Conservation (phyloP, 2,888 invertebrate species). For the Ypsolopha sequella region DNA sequence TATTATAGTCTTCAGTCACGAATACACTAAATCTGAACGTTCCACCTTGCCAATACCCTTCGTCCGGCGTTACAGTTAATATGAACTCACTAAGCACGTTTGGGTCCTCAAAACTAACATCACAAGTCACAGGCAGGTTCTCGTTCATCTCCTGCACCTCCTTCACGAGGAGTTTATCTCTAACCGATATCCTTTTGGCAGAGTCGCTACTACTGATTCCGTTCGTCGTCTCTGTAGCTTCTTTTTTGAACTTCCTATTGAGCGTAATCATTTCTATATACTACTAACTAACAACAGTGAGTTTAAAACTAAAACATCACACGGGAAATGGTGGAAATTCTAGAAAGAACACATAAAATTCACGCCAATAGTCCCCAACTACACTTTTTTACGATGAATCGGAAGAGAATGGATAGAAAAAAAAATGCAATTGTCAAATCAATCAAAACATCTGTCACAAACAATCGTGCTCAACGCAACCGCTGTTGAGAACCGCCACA, state of each 20-base stretch:
- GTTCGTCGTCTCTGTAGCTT: constrained; percentile 55
- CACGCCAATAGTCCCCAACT: no score
- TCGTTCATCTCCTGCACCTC: constrained; percentile 91
- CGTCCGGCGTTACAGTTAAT: constrained; percentile 83
- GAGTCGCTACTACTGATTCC: constrained; percentile 45
- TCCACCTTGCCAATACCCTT: constrained; percentile 92
- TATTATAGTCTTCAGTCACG: constrained; percentile 96
- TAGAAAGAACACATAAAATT: not conserved
- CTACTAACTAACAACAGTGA: not conserved
- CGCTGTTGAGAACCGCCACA: no score
- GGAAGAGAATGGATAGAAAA: no score
- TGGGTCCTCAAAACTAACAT: constrained; percentile 84
- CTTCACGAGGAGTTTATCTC: constrained; percentile 84
- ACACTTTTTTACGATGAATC: no score
- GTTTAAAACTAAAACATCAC: not conserved
- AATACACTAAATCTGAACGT: constrained; percentile 86
- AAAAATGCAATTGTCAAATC: no score
- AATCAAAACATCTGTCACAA: no score
- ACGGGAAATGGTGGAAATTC: not conserved
- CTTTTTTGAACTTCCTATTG: constrained; percentile 78
- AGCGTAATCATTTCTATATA: constrained; percentile 75
- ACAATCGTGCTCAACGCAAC: no score
- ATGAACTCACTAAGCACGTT: constrained; percentile 85
- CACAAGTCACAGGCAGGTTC: constrained; percentile 84
- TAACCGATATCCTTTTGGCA: constrained; percentile 76